Conservation (phyloP, 2,797 vertebrate genomes). For the Adrianichthys oophorus region DNA sequence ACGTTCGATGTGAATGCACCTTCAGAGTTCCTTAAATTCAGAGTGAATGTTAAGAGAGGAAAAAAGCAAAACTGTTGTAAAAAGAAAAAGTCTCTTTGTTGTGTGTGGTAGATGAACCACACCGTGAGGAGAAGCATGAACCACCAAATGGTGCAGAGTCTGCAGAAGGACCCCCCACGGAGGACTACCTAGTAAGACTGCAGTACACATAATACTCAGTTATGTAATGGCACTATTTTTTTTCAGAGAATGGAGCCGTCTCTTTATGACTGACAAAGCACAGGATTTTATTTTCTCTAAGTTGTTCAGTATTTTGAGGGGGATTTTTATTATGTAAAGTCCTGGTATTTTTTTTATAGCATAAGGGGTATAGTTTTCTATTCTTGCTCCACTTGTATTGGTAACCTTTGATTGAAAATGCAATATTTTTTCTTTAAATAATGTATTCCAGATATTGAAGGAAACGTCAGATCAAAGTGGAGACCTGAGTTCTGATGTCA, state of each 20-base stretch:
- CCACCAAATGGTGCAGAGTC: constrained; percentile 27
- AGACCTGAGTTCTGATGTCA: constrained; percentile 13
- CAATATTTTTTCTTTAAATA: not conserved
- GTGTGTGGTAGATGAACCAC: constrained; percentile 38
- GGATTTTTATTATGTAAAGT: not conserved
- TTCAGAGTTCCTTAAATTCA: constrained; percentile 7
- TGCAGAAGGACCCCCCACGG: constrained; percentile 32
- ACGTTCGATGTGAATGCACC: too few relatives aligned
- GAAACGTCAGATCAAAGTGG: constrained; percentile 43
- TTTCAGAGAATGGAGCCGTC: not conserved
- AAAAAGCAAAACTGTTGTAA: not conserved
- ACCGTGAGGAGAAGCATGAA: constrained; percentile 26
- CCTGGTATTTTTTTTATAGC: not conserved
- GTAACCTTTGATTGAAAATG: too few relatives aligned
- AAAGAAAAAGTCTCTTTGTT: constrained; percentile 5
- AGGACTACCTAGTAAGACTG: constrained; percentile 50
- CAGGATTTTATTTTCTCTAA: constrained; percentile 1
- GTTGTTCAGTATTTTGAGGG: constrained; percentile 4
- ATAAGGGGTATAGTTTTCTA: not conserved
- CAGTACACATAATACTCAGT: constrained; percentile 6
- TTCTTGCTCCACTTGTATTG: too few relatives aligned
- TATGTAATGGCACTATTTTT: constrained; percentile 8
- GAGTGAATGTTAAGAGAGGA: too few relatives aligned
- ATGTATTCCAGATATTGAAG: constrained; percentile 57
- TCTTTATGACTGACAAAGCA: not conserved